phyloP scores from a whole-genome alignment of 2,888 invertebrate species.

The Caenorhabditis sp. region DNA sequence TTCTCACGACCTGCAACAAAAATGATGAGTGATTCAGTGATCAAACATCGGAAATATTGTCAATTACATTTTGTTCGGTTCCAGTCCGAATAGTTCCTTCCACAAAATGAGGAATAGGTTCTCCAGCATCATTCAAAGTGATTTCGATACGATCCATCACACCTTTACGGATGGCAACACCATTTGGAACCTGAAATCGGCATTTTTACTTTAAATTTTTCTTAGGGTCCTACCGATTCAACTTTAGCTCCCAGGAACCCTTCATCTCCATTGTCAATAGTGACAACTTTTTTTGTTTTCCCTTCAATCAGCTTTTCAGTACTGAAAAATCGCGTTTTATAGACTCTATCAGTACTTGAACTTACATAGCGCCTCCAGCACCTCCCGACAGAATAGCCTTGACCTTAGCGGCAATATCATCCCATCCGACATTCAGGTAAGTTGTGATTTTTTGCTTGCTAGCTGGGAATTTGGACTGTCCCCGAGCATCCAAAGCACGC shows the following conservation, averaged over 20 bases:
- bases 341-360: background rate
- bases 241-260: conserved; percentile 55
- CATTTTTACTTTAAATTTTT: too few relatives aligned
- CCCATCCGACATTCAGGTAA: conserved; percentile 47
- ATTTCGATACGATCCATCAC: conserved; percentile 53
- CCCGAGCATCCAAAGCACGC: conserved; percentile 36
- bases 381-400: conserved; percentile 43
- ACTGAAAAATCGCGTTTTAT: conserved; percentile 7
- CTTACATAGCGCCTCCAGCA: conserved; percentile 46
- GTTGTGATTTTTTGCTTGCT: conserved; percentile 50
- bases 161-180: conserved; percentile 50
- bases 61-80: conserved; percentile 47
- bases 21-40: too few relatives aligned
- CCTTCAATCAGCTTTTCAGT: conserved; percentile 52
- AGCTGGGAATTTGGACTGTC: conserved; percentile 40
- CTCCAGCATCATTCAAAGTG: conserved; percentile 38
- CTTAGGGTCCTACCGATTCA: conserved; percentile 32
- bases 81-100: conserved; percentile 48
- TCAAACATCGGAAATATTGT: background rate
- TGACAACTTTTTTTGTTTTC: conserved; percentile 27
- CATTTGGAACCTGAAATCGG: conserved; percentile 39
- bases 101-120: conserved; percentile 52
- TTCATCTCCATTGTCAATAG: conserved; percentile 51
- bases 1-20: conserved; percentile 40
- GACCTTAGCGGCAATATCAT: conserved; percentile 55